Percentiles rank a stretch among this genome's conserved stretches.
Evolutionary conservation across 2,797 vertebrate genomes (phyloP).

Genomic region (Gymnothorax javanicus): DNA sequence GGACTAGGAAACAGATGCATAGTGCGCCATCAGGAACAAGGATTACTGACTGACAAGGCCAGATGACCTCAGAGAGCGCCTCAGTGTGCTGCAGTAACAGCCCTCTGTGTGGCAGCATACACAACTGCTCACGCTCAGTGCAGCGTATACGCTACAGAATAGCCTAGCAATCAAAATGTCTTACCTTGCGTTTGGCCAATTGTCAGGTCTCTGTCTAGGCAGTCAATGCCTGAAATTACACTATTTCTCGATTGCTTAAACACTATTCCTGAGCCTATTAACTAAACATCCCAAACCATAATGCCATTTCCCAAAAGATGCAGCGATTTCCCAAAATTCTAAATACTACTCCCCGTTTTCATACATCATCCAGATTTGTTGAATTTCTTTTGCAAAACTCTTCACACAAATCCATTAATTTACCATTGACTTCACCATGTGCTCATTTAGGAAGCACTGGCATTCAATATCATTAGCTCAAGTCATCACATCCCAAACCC

Average conservation of each 20-base stretch:
- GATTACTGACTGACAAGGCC: conserved; percentile 51
- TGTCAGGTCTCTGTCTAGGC: conserved; percentile 70
- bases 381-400: too few species aligned
- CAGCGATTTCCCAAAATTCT: too few species aligned
- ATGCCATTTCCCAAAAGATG: too few species aligned
- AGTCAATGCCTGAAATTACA: conserved; percentile 60
- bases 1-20: neutral
- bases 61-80: conserved; percentile 43
- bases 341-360: too few species aligned
- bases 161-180: neutral
- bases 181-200: conserved; percentile 71
- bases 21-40: neutral
- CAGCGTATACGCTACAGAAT: neutral
- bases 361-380: too few species aligned
- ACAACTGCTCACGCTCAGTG: neutral
- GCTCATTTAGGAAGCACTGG: too few species aligned
- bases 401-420: too few species aligned
- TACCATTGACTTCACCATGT: too few species aligned
- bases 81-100: conserved; percentile 39
- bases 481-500: too few species aligned
- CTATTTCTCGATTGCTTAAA: neutral
- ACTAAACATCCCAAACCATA: too few species aligned
- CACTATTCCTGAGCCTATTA: too few species aligned
- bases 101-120: neutral
- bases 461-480: too few species aligned